Percentiles rank a stretch among this genome's conserved stretches.
Conservation (phyloP, 2,888 invertebrate genomes). For the Euplexia lucipara region DNA sequence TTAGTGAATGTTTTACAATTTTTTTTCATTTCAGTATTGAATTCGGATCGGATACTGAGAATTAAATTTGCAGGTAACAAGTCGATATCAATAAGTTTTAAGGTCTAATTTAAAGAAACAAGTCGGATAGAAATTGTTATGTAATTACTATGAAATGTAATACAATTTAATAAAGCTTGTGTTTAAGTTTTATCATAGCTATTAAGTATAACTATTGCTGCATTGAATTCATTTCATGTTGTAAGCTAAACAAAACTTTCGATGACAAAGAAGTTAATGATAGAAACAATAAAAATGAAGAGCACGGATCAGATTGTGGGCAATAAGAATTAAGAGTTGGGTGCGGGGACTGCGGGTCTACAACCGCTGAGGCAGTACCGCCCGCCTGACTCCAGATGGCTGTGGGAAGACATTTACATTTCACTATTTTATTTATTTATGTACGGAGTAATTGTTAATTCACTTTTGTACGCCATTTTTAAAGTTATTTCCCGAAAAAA, state of each 20-base stretch:
- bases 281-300: slow-evolving; percentile 51
- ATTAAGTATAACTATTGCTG: no score
- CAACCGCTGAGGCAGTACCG: slow-evolving; percentile 67
- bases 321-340: slow-evolving; percentile 65
- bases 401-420: slow-evolving; percentile 61
- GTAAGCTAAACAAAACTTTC: slow-evolving; percentile 32
- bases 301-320: slow-evolving; percentile 47
- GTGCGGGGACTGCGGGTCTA: slow-evolving; percentile 55
- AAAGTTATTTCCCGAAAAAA: no score
- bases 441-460: no score
- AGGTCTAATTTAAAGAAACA: no score
- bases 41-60: slow-evolving; percentile 31
- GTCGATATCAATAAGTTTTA: not conserved
- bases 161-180: not conserved
- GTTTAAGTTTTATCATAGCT: slow-evolving; percentile 1
- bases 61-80: not conserved
- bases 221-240: slow-evolving; percentile 24
- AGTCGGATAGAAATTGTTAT: no score
- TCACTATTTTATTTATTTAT: slow-evolving; percentile 16
- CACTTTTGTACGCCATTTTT: no score
- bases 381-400: slow-evolving; percentile 69
- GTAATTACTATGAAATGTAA: not conserved
- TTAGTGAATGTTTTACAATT: slow-evolving; percentile 71
- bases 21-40: slow-evolving; percentile 65
- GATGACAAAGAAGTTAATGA: slow-evolving; percentile 48